Evolutionary conservation across 92 coral and sea anemone species (phyloP), one percentile per base, ranked within the genome.

Genomic region (Bergia sp.): DNA sequence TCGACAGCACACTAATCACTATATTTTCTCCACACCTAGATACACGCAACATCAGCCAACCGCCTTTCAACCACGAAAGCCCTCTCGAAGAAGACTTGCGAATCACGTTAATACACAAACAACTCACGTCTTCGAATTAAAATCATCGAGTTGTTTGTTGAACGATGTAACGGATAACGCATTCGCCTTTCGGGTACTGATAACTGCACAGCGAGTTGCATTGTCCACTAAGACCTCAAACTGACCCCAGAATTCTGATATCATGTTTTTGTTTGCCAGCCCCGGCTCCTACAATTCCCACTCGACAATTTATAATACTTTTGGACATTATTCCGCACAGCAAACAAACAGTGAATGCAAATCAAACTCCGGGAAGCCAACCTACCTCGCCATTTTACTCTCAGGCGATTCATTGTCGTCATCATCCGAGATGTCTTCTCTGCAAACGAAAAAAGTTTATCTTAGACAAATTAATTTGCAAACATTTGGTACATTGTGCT

Each of bases 401-500:
- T 95, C 95, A 21, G 91, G 94, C 79, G 94, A 92, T 76, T 95
- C 98, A 37, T 88, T 77, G 20, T 95, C 96, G 40, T 96, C 98
- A 69, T 96, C 98, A 71, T 96, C 98, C 10, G 98, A 96, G 76
- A 84, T 45, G 61, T 96, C 98, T 75, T 96, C 98, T 66, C 98
- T 96, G 88, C 77, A 93, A 90, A 89, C 21, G 41, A 61, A 41
- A 86, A 49, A 49, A 21, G 4, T 69, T 45, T 21, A 61, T 36
- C 12, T 57, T 20, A 47, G 78, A 44, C 11, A 44, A 10, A 82
- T 71, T 84, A 61, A 38, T n/a, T 42, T 69, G 67, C 67, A 47
- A 37, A 37, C 21, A 73, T 7, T 37, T 29, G 37, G n/a, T 45
- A 2, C 61, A 36, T 29, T 23, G 38, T 36, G 23, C 38, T 37